These are phyloP conservation scores for Epinephelus awoara DNA, from an alignment of 2,797 vertebrate species.

Conservation along the genomic window DNA sequence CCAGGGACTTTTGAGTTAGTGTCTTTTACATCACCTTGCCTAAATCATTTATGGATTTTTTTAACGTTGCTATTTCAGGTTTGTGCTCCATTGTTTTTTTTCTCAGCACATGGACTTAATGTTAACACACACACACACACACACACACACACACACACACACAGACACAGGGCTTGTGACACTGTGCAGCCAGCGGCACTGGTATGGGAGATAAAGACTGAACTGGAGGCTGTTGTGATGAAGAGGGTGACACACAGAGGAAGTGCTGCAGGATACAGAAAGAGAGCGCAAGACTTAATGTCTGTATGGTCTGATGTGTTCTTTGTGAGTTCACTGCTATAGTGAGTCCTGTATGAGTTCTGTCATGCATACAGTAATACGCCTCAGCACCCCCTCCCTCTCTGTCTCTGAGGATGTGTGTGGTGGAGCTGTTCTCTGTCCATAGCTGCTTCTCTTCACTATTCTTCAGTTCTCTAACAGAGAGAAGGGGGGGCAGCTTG, in stretches of 20 bases:
- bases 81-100: too few relatives aligned
- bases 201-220: conserved; percentile 18
- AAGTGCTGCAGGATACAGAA: conserved; percentile 48
- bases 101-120: too few relatives aligned
- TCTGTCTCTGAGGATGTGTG: conserved; percentile 24
- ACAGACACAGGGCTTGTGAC: not conserved
- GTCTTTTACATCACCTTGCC: too few relatives aligned
- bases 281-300: conserved; percentile 40
- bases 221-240: conserved; percentile 40
- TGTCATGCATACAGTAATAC: conserved; percentile 74
- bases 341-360: conserved; percentile 63
- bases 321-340: conserved; percentile 63
- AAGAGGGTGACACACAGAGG: conserved; percentile 38
- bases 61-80: too few relatives aligned
- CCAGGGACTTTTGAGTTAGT: too few relatives aligned
- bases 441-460: conserved; percentile 51
- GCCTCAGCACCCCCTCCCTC: conserved; percentile 18
- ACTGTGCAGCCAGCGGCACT: conserved; percentile 2
- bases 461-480: conserved; percentile 49
- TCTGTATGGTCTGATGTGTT: conserved; percentile 49
- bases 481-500: conserved; percentile 40
- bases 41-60: too few relatives aligned
- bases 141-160: not conserved
- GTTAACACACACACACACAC: too few relatives aligned
- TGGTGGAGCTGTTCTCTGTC: conserved; percentile 32